These are phyloP conservation scores for Rhingia rostrata DNA, from an alignment of 2,888 invertebrate genomes.

Conservation along the genomic window DNA sequence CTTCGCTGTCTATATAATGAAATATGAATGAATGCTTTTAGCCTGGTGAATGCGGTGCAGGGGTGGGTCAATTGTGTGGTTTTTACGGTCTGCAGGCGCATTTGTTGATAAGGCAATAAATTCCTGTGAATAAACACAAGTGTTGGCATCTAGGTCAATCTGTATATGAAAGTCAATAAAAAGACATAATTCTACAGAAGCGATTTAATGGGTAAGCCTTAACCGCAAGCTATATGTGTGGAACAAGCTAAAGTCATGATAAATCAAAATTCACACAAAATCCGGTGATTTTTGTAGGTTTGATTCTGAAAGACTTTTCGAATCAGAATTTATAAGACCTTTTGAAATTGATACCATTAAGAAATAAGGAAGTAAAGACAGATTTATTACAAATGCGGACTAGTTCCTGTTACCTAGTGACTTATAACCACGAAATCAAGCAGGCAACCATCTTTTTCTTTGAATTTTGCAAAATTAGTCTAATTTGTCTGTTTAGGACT, in stretches of 20 bases:
- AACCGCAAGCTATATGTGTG: neutral
- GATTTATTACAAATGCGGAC: too few species aligned
- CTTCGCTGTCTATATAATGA: constrained; percentile 25
- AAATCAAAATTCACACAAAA: neutral
- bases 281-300: too few species aligned
- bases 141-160: neutral
- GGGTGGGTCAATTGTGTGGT: constrained; percentile 11
- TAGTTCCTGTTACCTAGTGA: too few species aligned
- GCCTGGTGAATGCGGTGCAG: neutral
- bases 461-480: too few species aligned
- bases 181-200: neutral
- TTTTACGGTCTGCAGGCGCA: neutral
- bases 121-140: constrained; percentile 1
- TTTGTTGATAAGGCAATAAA: constrained; percentile 24
- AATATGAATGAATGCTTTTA: constrained; percentile 41
- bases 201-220: neutral
- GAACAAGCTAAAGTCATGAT: neutral
- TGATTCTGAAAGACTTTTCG: too few species aligned
- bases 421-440: too few species aligned
- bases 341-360: too few species aligned
- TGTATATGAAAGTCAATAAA: neutral
- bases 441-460: too few species aligned
- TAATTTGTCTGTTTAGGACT: too few species aligned
- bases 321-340: too few species aligned
- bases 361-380: too few species aligned